Evolutionary conservation across 92 coral and sea anemone species (phyloP), one percentile per base, ranked within the genome.

Genomic region (Paramuricea clavata): DNA sequence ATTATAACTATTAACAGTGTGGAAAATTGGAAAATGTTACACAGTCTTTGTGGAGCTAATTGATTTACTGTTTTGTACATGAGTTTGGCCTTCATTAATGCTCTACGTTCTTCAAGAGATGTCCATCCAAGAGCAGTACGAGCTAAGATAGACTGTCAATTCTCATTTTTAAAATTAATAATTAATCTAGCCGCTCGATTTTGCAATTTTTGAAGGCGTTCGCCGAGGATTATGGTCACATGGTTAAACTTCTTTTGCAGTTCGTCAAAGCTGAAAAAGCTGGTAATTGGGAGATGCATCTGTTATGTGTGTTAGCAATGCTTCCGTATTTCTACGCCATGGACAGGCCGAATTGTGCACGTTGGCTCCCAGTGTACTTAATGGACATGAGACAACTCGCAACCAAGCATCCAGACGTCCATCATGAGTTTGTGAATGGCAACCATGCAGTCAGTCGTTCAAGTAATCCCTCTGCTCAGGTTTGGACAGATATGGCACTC

Each of bases 401-500:
- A 12, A 32, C 35, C 17, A 89, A 79, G 52, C 83, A 89, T 86
- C 92, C 87, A 17, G 81, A 78, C 26, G 92, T 89, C 13, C 82
- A 89, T 35, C 85, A 54, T 2, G 86, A 89, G 36, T 89, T 89
- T 57, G 39, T 78, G 19, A 25, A 15, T 16, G 81, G 89, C 25
- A 49, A 78, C 36, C 89, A 89, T 57, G 85, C 71, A 0, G 64
- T 84, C 33, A 83, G 87, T 74, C 90, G 93, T 62, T 86, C 90
- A 2, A 41, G 87, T 33, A 35, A 81, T 69, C 93, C 87, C 73
- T 86, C 86, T 74, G 23, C 92, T 25, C 85, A 89, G 78, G 89
- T 89, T 43, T 89, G 83, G 86, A 89, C 92, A 57, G 93, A 90
- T 19, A 90, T 90, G 93, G 90, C 93, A 17, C 73, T 90, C 73